phyloP scores from a whole-genome alignment of 2,113 vertebrate genomes.

The Megaceryle maxima region DNA sequence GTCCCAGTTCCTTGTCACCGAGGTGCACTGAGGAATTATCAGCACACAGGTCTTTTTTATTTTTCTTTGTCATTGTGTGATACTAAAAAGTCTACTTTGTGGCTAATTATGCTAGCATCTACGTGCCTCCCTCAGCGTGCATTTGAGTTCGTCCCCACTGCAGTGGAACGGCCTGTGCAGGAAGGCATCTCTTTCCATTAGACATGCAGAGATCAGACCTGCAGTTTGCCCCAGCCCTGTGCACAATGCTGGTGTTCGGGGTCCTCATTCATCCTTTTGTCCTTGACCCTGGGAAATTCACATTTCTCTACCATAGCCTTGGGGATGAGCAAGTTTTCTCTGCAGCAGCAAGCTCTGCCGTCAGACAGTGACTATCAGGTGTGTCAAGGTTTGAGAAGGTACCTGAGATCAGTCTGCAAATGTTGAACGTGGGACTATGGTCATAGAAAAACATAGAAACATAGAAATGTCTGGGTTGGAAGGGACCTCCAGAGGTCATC shows the following conservation, averaged over 20 bases:
- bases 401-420: neutral
- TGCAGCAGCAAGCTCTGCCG: neutral
- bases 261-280: neutral
- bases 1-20: slow-evolving; percentile 36
- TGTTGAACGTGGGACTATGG: rapidly evolving
- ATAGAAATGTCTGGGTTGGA: too few species aligned
- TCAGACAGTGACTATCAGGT: neutral
- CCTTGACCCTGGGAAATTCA: neutral
- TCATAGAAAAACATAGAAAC: too few species aligned
- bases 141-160: neutral
- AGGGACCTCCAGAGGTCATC: too few species aligned
- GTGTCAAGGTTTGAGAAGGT: neutral
- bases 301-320: neutral
- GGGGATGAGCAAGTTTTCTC: neutral
- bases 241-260: neutral
- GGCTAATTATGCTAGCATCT: slow-evolving; percentile 59
- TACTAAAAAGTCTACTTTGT: slow-evolving; percentile 47
- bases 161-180: neutral
- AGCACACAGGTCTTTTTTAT: neutral
- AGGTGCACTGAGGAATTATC: slow-evolving; percentile 5
- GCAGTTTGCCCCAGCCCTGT: neutral
- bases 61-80: slow-evolving; percentile 39
- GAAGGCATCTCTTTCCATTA: slow-evolving; percentile 2
- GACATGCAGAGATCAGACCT: slow-evolving; percentile 1
- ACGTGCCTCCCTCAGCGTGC: slow-evolving; percentile 2